Conservation (phyloP, 2,113 vertebrate species). For the Trochalopteron elliotii region DNA sequence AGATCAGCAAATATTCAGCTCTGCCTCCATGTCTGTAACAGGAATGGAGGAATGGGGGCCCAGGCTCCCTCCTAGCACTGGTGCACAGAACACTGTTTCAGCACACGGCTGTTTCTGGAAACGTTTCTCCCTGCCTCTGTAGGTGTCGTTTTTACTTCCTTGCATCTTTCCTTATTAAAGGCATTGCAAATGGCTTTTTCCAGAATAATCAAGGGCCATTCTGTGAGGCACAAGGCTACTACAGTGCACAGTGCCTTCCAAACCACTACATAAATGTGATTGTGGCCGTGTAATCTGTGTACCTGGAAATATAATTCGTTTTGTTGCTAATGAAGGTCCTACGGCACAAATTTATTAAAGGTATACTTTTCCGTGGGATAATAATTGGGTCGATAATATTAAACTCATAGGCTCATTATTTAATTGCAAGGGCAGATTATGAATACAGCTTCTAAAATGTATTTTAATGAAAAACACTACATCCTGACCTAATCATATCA, state of each 20-base stretch:
- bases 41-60: neutral
- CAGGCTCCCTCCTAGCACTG: neutral
- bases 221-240: neutral
- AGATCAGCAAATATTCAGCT: neutral
- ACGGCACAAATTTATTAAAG: constrained; percentile 95
- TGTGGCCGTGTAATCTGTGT: constrained; percentile 54
- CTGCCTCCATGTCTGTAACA: neutral
- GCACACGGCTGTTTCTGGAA: neutral
- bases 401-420: constrained; percentile 95
- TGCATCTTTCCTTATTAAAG: neutral
- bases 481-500: constrained; percentile 99
- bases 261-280: constrained; percentile 51
- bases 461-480: constrained; percentile 99
- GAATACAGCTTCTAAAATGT: constrained; percentile 97
- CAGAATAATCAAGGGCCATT: constrained; percentile 40
- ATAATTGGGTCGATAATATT: constrained; percentile 98
- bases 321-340: constrained; percentile 90
- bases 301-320: constrained; percentile 77
- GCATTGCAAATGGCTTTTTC: constrained; percentile 26
- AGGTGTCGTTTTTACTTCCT: neutral
- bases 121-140: neutral
- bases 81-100: neutral
- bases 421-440: constrained; percentile 98
- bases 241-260: neutral
- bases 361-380: constrained; percentile 90